Base-by-base conservation (phyloP, 2,888 invertebrate genomes). In the Sussaba pulchella region DNA sequence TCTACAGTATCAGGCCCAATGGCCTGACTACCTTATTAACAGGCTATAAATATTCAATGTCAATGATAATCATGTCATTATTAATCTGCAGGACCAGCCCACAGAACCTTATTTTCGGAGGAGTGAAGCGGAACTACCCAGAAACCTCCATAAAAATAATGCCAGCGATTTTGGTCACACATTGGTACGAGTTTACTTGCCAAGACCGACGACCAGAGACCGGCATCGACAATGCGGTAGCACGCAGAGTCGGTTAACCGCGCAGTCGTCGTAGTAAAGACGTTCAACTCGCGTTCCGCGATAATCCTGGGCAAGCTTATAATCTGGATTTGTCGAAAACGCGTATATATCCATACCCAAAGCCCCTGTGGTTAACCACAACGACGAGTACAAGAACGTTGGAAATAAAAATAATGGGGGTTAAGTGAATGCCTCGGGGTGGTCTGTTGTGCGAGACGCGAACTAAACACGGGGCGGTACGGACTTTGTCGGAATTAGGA, bases 401-500 rank as follows among this genome's bases (percentile, higher is more conserved):
- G 76, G 54, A 76, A 83, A 81, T 83, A 83, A 84, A 83, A 84
- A 84, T 84, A 84, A 83, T 74, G 59, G 78, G 63, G 61, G 64
- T 36, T 61, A 47, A 57, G 54, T 81, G 82, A 86, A 86, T 88
- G 75, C 75, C 59, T 82, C 82, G 82, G 86, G 86, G 87, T 85
- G 88, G 85, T 88, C 87, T 88, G 87, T 88, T 88, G 85, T 87
- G 71, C 82, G 83, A 80, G 79, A 82, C 47, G 77, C 84, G 71
- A 63, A 66, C 81, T 84, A 87, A 89, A 88, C 86, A 88, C 78
- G 78, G 84, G 84, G 85, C 84, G 85, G 78, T 82, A 64, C 67
- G 61, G 79, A 84, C 86, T 89, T 89, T 90, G 86, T 88, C 17
- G 79, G 88, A 88, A 89, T 90, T 88, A 89, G 86, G n/a, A 78